Base-by-base conservation (phyloP, 2,113 vertebrate genomes). In the Microtus montanus region DNA sequence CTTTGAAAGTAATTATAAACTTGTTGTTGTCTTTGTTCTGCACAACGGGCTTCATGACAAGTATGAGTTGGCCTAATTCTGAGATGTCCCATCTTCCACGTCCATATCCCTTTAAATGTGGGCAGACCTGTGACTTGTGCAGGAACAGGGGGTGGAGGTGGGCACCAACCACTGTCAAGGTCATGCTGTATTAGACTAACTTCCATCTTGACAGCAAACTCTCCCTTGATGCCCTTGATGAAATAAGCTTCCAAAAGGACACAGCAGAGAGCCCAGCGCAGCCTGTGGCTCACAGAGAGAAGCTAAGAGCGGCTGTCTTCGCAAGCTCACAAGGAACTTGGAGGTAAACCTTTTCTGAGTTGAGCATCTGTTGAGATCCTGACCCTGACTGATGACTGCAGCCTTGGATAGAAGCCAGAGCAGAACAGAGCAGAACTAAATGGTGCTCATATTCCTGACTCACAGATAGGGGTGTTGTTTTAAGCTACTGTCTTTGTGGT, bases 21-120 rank as follows among this genome's bases (percentile, higher is more conserved):
- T 78, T 79, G 66, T 49, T 83, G 35, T 79, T 49, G 33, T 38
- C 80, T 6, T 44, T 84, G 82, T 44, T 83, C 20, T 88, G 88
- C 66, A 68, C 7, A 82, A 94, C 19, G 63, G 84, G 44, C 3
- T 95, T 92, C 87, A 68, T 68, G 68, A 71, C 4, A 95, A 79
- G 28, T 82, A 13, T 79, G 77, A 88, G 26, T 63, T 87, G 41
- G n/a, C n/a, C 2, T 71, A 49, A 80, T n/a, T 95, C 11, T 74
- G n/a, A 86, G 85, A 63, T 22, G 17, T 0, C 52, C 44, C 22
- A 3, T 15, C 17, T 44, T 58, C 58, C 19, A 47, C 26, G 33
- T 64, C n/a, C 44, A 20, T 17, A 63, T 58, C 12, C 22, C 33
- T 49, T 38, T 87, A 15, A 41, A 33, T 49, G 38, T 91, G 35